phyloP scores from a whole-genome alignment of 2,888 invertebrate species.

The Poecilus cupreus region DNA sequence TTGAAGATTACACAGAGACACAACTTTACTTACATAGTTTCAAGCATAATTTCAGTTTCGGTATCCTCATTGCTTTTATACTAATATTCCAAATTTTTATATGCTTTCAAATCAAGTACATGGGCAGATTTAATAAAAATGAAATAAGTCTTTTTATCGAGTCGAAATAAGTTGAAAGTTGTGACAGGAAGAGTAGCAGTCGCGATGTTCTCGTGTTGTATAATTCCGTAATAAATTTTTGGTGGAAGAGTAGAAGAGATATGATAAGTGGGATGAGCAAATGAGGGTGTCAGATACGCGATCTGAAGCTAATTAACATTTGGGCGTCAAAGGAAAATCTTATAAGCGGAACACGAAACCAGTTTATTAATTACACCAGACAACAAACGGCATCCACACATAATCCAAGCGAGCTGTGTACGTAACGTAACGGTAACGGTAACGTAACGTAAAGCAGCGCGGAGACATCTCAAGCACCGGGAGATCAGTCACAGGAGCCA shows the following conservation, averaged over 20 bases:
- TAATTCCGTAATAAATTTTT: conserved; percentile 30
- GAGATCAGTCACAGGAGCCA: conserved; percentile 42
- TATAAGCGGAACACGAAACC: conserved; percentile 40
- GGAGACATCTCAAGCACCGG: conserved; percentile 33
- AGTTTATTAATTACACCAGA: conserved; percentile 43
- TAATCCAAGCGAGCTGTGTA: conserved; percentile 5
- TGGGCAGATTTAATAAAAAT: too few species aligned
- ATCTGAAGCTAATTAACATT: conserved; percentile 44
- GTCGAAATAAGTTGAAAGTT: too few species aligned
- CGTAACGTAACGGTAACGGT: not conserved
- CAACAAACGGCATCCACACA: conserved; percentile 41
- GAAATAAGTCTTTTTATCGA: too few species aligned
- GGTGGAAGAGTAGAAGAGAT: conserved; percentile 17
- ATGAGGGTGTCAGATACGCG: conserved; percentile 43
- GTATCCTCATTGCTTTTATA: too few species aligned
- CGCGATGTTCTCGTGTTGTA: not conserved
- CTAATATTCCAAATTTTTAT: too few species aligned
- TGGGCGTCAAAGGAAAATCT: conserved; percentile 41
- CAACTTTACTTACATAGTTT: too few species aligned
- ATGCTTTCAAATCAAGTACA: too few species aligned
- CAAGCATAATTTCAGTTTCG: too few species aligned
- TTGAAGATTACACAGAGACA: too few species aligned
- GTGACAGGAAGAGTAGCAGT: not conserved
- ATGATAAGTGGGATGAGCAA: conserved; percentile 29
- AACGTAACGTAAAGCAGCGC: conserved; percentile 10